A percentile compares a stretch with the other conserved stretches of the same genome.
Evolutionary conservation across 2,888 invertebrate genomes (phyloP).

Genomic region (Chorisops tibialis): DNA sequence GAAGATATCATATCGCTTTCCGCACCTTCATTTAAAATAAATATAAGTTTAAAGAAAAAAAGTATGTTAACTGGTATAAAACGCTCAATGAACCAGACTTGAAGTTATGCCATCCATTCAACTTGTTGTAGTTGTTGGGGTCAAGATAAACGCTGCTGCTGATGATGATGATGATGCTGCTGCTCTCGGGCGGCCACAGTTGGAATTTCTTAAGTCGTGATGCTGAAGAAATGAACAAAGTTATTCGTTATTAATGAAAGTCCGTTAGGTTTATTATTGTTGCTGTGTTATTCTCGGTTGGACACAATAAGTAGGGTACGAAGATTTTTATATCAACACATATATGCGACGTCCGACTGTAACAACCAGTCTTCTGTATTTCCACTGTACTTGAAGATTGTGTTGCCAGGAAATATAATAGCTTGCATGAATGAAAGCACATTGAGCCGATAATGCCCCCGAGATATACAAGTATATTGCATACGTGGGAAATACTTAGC

Average conservation of each 20-base stretch:
- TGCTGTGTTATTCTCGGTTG: no score
- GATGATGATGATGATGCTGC: not conserved
- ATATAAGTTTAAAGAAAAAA: no score
- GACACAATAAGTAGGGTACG: not conserved
- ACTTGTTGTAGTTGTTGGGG: constrained; percentile 11
- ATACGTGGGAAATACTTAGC: no score
- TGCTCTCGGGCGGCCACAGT: not conserved
- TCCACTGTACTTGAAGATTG: not conserved
- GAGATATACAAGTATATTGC: no score
- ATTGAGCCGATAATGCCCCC: not conserved
- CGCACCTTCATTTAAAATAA: no score
- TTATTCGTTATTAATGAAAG: no score
- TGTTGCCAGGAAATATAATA: not conserved
- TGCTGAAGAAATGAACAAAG: no score
- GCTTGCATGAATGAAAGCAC: constrained; percentile 8
- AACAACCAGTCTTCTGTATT: not conserved
- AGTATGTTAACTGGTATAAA: constrained; percentile 8
- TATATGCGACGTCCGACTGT: not conserved
- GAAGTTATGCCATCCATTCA: constrained; percentile 19
- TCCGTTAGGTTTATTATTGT: no score
- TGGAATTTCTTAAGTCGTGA: no score
- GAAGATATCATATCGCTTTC: no score
- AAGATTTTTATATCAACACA: not conserved
- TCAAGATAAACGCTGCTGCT: constrained; percentile 13
- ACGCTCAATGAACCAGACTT: constrained; percentile 21